Percentiles rank a stretch among this genome's conserved stretches.
Conservation (phyloP, 2,797 vertebrate species). For the Zenarchopterus dispar region DNA sequence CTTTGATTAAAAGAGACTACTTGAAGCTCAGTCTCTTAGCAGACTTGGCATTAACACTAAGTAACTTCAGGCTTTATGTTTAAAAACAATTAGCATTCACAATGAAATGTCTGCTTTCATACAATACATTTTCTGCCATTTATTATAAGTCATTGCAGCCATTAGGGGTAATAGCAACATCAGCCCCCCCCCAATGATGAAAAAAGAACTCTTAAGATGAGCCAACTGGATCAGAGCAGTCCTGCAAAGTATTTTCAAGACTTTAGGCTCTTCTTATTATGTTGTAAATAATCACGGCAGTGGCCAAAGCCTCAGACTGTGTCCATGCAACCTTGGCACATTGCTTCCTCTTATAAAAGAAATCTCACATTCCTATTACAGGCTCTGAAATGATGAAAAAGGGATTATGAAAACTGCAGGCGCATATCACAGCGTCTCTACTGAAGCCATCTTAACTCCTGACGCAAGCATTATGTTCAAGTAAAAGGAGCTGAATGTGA, state of each 20-base stretch:
- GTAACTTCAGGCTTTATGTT: not conserved
- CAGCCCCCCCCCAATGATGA: constrained; percentile 1
- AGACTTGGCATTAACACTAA: not conserved
- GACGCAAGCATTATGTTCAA: constrained; percentile 26
- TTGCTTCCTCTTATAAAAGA: constrained; percentile 26
- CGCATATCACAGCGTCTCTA: too few relatives aligned
- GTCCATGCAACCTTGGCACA: constrained; percentile 18
- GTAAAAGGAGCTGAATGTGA: too few relatives aligned
- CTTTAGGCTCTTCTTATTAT: constrained; percentile 45
- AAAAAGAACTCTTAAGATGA: constrained; percentile 36
- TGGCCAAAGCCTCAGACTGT: constrained; percentile 43
- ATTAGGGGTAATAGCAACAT: constrained; percentile 9
- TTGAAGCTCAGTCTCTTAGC: not conserved
- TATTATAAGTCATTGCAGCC: not conserved
- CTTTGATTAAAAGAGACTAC: not conserved
- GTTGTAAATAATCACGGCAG: constrained; percentile 48
- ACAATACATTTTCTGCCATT: not conserved
- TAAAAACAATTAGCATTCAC: not conserved
- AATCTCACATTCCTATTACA: constrained; percentile 19
- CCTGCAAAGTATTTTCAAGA: constrained; percentile 36
- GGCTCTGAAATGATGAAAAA: constrained; percentile 43
- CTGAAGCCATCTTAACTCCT: constrained; percentile 18
- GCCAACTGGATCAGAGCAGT: constrained; percentile 37
- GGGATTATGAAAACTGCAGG: constrained; percentile 26
- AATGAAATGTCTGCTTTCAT: not conserved